phyloP scores from a whole-genome alignment of 2,888 invertebrate species.

The Cyclophora albipunctata region DNA sequence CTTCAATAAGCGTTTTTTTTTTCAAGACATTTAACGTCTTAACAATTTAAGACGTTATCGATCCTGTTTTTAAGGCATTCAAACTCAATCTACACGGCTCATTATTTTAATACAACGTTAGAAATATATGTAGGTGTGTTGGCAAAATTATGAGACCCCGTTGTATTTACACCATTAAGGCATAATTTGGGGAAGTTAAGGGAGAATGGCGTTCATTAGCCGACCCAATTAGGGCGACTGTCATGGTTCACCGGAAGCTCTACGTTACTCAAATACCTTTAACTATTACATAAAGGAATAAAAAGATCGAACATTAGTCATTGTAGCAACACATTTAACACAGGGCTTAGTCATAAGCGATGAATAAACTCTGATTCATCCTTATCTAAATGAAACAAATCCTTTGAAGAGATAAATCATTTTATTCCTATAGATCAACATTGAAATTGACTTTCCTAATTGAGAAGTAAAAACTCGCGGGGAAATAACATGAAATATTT shows the following conservation, averaged over 20 bases:
- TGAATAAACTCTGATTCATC: conserved; percentile 11
- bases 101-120: not conserved
- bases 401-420: too few relatives aligned
- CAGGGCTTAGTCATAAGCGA: conserved; percentile 12
- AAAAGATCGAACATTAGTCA: conserved; percentile 8
- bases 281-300: conserved; percentile 3
- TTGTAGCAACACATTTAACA: conserved; percentile 4
- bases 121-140: not conserved
- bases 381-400: too few relatives aligned
- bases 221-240: conserved; percentile 23
- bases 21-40: too few relatives aligned
- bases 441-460: too few relatives aligned
- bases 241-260: conserved; percentile 15
- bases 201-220: conserved; percentile 27
- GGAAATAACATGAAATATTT: too few relatives aligned
- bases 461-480: too few relatives aligned
- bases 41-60: too few relatives aligned
- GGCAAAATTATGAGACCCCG: not conserved
- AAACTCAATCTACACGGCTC: too few relatives aligned
- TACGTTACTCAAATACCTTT: conserved; percentile 4
- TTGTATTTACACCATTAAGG: not conserved
- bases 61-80: too few relatives aligned
- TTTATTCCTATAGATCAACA: too few relatives aligned
- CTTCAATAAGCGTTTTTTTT: too few relatives aligned
- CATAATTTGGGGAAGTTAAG: conserved; percentile 13